Conservation (phyloP, 2,888 invertebrate genomes). For the Pinctada fucata region DNA sequence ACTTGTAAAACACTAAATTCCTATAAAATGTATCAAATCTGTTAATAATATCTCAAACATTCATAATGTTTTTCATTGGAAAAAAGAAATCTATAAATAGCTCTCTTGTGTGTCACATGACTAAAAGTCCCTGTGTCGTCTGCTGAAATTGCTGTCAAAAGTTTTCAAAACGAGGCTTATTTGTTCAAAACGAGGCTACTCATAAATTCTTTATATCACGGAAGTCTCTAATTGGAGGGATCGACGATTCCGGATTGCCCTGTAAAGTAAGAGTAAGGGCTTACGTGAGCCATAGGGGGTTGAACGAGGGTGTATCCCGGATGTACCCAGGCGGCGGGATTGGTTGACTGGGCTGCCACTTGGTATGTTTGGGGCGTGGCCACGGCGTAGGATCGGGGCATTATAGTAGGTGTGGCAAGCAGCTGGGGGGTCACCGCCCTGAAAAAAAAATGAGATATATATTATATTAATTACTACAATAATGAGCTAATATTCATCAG, state of each 20-base stretch:
- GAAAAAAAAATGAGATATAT: constrained; percentile 13
- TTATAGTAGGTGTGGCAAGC: constrained; percentile 65
- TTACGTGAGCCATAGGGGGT: constrained; percentile 69
- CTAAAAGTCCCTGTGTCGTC: too few species aligned
- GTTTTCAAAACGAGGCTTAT: too few species aligned
- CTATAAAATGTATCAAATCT: too few species aligned
- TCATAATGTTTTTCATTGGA: too few species aligned
- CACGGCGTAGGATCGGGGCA: constrained; percentile 66
- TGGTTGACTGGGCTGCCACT: constrained; percentile 62
- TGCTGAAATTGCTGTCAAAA: too few species aligned
- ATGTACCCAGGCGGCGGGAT: constrained; percentile 77
- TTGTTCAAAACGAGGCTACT: too few species aligned
- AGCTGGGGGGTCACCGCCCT: constrained; percentile 54
- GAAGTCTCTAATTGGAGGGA: constrained; percentile 12
- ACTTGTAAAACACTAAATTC: too few species aligned
- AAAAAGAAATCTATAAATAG: too few species aligned
- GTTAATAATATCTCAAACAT: too few species aligned
- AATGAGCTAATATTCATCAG: background rate
- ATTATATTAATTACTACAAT: background rate
- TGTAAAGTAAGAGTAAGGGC: constrained; percentile 78
- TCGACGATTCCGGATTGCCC: constrained; percentile 42
- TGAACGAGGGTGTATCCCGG: constrained; percentile 66
- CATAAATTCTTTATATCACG: background rate
- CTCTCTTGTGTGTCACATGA: too few species aligned
- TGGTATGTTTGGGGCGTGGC: constrained; percentile 74